Evolutionary conservation across 37 sponge, comb jelly and placozoan species (phyloP).

Genomic region (Dysidea cf. avara): DNA sequence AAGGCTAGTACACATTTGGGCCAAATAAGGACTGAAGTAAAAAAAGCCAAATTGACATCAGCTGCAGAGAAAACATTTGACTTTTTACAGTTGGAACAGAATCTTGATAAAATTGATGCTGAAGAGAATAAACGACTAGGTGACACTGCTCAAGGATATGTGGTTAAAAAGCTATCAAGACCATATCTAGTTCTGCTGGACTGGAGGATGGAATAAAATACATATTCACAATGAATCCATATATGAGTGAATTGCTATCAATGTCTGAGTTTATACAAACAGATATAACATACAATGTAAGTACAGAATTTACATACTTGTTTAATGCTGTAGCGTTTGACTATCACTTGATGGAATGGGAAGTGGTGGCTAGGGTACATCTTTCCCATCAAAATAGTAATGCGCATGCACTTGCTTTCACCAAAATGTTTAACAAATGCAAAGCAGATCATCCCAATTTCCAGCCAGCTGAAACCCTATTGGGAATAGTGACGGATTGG

Average conservation of each 20-base stretch:
- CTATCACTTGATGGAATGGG: constrained; percentile 14
- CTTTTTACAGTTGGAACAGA: constrained; percentile 10
- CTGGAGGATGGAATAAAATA: too few relatives aligned
- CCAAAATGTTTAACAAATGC: constrained; percentile 14
- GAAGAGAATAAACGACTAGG: neutral
- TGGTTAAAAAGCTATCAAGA: too few relatives aligned
- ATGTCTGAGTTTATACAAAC: constrained; percentile 17
- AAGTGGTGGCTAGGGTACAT: constrained; percentile 8
- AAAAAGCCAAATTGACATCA: constrained; percentile 1
- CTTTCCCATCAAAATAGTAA: constrained; percentile 9
- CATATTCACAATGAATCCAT: too few relatives aligned
- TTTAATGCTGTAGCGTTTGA: constrained; percentile 31
- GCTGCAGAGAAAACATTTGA: neutral
- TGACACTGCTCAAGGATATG: too few relatives aligned
- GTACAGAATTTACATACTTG: constrained; percentile 20
- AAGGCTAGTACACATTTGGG: constrained; percentile 33
- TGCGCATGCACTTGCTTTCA: constrained; percentile 12
- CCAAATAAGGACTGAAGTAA: constrained; percentile 15
- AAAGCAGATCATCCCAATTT: neutral
- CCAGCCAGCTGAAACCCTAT: neutral
- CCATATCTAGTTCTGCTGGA: too few relatives aligned
- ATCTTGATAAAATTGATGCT: constrained; percentile 17
- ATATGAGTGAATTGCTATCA: too few relatives aligned
- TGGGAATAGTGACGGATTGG: constrained; percentile 27
- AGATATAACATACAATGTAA: constrained; percentile 29